Evolutionary conservation across 2,888 invertebrate genomes (phyloP), one percentile per base, ranked within the genome.

Genomic region (Liodrosophila aerea): DNA sequence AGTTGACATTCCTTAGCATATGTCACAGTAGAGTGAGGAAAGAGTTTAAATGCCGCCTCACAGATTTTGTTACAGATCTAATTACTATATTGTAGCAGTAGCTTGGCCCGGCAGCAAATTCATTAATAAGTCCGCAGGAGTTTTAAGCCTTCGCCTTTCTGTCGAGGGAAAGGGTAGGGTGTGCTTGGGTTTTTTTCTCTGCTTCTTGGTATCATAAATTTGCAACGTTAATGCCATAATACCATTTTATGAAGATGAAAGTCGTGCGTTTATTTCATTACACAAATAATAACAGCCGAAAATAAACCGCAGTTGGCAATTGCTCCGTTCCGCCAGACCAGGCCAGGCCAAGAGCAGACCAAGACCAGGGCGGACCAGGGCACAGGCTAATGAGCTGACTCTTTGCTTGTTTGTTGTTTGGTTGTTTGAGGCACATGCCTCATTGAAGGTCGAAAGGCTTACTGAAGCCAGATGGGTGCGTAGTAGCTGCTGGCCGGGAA

Each of bases 261-360:
- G 81, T 86, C 86, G 85, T 77, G 86, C 85, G 86, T 82, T 82
- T 82, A 81, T 86, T 86, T 82, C 85, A 86, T 86, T 82, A 82
- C 76, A 84, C 85, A 86, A 81, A 81, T 84, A 81, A 86, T 81
- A 86, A 81, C 68, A 71, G 64, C 60, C 82, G 63, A 83, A 81
- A 73, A 84, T 73, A 81, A 81, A 71, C 86, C 86, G 68, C 81
- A 76, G 61, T 22, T 65, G 51, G 61, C 77, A 47, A 69, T 73
- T 52, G 22, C 50, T 40, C 27, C 34, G 33, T 45, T 36, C 8
- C 11, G 11, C 7, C 34, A 46, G 33, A 50, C 9, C 18, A 39
- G 39, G 4, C 9, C 18, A 9, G 31, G n/a, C 18, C n/a, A 13
- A 15, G 30, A 30, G n/a, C 30, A 9, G 30, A 2, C 22, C 5